Percentiles rank a stretch among this genome's conserved stretches.
Evolutionary conservation across 2,113 vertebrate genomes (phyloP).

Genomic region (Eubucco bourcierii): DNA sequence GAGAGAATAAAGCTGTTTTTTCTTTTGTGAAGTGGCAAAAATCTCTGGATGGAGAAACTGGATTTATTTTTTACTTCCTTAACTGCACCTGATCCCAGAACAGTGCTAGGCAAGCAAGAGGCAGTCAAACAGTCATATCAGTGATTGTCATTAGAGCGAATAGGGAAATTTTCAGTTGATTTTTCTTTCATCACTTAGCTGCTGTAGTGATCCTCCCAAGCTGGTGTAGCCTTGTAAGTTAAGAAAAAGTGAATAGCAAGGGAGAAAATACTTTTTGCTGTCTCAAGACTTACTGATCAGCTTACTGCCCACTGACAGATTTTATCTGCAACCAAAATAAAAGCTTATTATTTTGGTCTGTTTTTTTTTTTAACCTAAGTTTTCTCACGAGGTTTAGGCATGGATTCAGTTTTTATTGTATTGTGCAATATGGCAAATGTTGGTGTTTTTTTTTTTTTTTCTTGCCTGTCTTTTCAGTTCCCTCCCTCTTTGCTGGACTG

Average conservation of each 20-base stretch:
- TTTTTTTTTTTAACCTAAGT: neutral
- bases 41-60: neutral
- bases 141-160: neutral
- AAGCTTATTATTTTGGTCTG: neutral
- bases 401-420: neutral
- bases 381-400: neutral
- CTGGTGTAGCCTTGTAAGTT: neutral
- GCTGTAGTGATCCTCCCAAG: neutral
- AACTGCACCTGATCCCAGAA: neutral
- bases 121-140: neutral
- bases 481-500: neutral
- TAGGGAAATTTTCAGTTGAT: neutral
- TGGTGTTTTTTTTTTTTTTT: neutral
- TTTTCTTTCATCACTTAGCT: conserved; percentile 29
- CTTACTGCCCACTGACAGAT: neutral
- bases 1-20: neutral
- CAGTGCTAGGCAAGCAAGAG: neutral
- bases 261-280: neutral
- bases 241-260: neutral
- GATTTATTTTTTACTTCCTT: neutral
- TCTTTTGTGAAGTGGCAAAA: neutral
- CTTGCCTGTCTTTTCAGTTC: neutral
- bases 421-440: neutral
- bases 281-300: neutral
- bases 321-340: neutral